Conservation (phyloP, 2,888 invertebrate genomes). For the Heliconius sara region DNA sequence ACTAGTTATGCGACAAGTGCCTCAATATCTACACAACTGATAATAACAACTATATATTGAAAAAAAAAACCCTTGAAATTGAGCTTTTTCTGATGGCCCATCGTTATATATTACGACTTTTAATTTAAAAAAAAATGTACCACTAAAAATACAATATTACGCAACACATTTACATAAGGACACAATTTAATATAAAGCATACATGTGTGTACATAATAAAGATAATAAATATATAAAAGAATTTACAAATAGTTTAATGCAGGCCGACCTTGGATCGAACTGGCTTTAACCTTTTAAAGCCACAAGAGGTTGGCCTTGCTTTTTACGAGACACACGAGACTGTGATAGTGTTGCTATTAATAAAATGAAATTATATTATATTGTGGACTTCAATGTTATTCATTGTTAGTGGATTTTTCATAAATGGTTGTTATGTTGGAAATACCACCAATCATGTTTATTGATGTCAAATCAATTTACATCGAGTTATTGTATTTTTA, state of each 20-base stretch:
- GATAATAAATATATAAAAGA: constrained; percentile 18
- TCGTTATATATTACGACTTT: background rate
- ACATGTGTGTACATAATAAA: constrained; percentile 16
- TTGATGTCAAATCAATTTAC: background rate
- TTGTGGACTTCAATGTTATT: constrained; percentile 18
- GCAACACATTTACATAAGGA: background rate
- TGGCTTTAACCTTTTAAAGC: constrained; percentile 44
- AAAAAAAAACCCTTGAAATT: background rate
- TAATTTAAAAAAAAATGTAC: background rate
- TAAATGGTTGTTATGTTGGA: constrained; percentile 8
- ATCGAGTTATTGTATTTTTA: too few relatives aligned
- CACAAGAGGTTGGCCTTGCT: constrained; percentile 44
- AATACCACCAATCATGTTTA: background rate
- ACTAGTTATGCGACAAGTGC: background rate
- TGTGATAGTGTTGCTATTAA: constrained; percentile 38
- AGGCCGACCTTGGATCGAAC: constrained; percentile 42
- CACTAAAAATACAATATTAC: background rate
- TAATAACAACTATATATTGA: background rate
- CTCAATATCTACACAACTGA: background rate
- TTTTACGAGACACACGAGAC: constrained; percentile 41
- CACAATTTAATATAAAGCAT: constrained; percentile 14
- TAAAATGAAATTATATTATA: constrained; percentile 23
- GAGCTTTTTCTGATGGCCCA: background rate
- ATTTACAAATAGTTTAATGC: constrained; percentile 33
- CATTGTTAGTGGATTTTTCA: background rate